These are phyloP conservation scores for Drosophila micromelanica DNA, from an alignment of 1,140 invertebrate species.

Conservation along the genomic window DNA sequence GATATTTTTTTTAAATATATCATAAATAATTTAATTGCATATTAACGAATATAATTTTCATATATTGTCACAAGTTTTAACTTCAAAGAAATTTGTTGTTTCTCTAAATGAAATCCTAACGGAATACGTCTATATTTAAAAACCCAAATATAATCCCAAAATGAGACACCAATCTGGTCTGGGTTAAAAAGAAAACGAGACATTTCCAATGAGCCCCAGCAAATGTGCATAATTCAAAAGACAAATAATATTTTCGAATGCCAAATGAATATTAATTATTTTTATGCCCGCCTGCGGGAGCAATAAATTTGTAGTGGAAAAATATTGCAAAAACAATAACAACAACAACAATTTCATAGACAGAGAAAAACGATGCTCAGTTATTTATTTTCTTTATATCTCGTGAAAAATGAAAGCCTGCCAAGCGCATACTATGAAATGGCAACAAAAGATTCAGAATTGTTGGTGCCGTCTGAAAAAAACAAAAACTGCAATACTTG, in stretches of 20 bases:
- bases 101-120: not conserved
- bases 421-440: constrained; percentile 47
- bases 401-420: constrained; percentile 48
- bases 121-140: not conserved
- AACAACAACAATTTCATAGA: constrained; percentile 1
- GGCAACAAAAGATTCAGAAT: constrained; percentile 55
- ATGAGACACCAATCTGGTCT: constrained; percentile 3
- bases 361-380: constrained; percentile 12
- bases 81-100: not conserved
- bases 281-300: constrained; percentile 65
- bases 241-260: constrained; percentile 52
- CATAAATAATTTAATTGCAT: not conserved
- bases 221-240: constrained; percentile 45
- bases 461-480: constrained; percentile 81
- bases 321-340: constrained; percentile 47
- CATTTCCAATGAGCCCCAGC: constrained; percentile 58
- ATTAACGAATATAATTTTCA: not conserved
- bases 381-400: constrained; percentile 41
- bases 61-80: no score
- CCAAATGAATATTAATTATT: constrained; percentile 77
- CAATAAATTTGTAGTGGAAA: constrained; percentile 68
- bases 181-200: constrained; percentile 18
- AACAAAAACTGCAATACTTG: constrained; percentile 45
- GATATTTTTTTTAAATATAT: not conserved
- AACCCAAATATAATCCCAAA: constrained; percentile 10